These are phyloP conservation scores for Lepus europaeus DNA, from an alignment of 2,113 vertebrate species.

Conservation along the genomic window DNA sequence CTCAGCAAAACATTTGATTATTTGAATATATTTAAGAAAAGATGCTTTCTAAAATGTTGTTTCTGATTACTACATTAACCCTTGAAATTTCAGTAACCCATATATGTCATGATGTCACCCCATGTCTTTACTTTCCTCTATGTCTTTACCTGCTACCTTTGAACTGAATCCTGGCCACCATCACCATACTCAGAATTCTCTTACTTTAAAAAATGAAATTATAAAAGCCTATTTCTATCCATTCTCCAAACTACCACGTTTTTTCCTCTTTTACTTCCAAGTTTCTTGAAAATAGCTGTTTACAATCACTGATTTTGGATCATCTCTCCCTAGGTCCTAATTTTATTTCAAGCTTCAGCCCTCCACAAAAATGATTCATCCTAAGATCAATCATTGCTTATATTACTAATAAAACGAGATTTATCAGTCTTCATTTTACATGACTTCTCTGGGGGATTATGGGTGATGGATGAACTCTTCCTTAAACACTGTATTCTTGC, in stretches of 20 bases:
- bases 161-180: not conserved
- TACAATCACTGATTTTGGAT: not conserved
- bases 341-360: not conserved
- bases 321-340: not conserved
- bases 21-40: constrained; percentile 42
- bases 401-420: not conserved
- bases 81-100: not conserved
- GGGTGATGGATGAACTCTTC: not conserved
- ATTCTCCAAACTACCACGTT: not conserved
- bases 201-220: not conserved
- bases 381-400: not conserved
- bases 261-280: not conserved
- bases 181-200: not conserved
- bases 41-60: constrained; percentile 1
- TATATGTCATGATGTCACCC: not conserved
- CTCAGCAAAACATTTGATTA: constrained; percentile 58
- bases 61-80: constrained; percentile 42
- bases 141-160: not conserved
- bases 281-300: not conserved
- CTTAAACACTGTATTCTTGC: not conserved
- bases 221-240: not conserved
- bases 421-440: not conserved
- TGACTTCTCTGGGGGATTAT: not conserved
- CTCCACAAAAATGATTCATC: not conserved
- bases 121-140: not conserved